Base-by-base conservation (phyloP, 2,888 invertebrate genomes). In the Sesia apiformis region DNA sequence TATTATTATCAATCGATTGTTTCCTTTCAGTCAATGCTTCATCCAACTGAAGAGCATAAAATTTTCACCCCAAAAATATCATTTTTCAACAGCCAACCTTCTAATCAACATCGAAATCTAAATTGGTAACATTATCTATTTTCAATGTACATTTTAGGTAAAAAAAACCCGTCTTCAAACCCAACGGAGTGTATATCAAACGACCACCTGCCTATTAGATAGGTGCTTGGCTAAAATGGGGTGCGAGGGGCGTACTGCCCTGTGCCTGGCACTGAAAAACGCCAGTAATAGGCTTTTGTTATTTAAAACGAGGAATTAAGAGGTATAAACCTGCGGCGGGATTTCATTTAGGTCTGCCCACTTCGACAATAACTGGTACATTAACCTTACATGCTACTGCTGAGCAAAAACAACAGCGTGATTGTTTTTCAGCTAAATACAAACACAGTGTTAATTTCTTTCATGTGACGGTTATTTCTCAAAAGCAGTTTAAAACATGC, bases 261-360 rank as follows among this genome's bases (percentile, higher is more conserved):
- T 58, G 86, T 79, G 60, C 84, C 86, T 63, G 81, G 78, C 69
- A 70, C 82, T 66, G 70, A 68, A 74, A 76, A 76, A 75, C 76
- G 74, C 74, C 67, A 61, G 74, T 76, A 81, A 81, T 78, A 71
- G 66, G 72, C 76, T 78, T 78, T 80, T 79, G 82, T 81, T 81
- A 75, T 77, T 78, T 80, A 76, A 80, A 81, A 73, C 74, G 72
- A 72, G 69, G 73, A 72, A 80, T 81, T 80, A 80, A 81, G 81
- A 82, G 74, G 66, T 66, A 60, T 63, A 60, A 55, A 56, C 56
- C 61, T 60, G 63, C 56, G 64, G 66, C 60, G 57, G 70, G 74
- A 74, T 73, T 72, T 67, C 70, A 69, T 71, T 69, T 63, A 59
- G 63, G 64, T 65, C 58, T 59, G 60, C 60, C 60, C 56, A 61